Percentiles rank a stretch among this genome's conserved stretches.
phyloP scores from a whole-genome alignment of 2,888 invertebrate genomes.

The Calephelis perditalis region DNA sequence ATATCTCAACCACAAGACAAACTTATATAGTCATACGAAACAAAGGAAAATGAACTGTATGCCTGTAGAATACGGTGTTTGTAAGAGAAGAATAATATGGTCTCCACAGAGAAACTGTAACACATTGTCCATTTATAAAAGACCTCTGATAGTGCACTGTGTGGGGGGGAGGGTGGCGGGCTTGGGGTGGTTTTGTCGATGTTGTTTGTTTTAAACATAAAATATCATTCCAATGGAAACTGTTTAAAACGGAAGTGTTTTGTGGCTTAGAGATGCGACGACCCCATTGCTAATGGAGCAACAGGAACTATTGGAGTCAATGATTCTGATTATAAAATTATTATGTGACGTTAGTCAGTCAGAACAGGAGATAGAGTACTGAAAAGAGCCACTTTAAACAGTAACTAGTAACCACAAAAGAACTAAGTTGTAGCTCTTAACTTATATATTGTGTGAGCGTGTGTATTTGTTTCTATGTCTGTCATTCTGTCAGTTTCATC shows the following conservation, averaged over 20 bases:
- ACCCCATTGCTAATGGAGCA: too few relatives aligned
- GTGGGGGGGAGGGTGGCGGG: conserved; percentile 22
- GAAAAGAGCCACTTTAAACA: too few relatives aligned
- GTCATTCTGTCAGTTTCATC: too few relatives aligned
- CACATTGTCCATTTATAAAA: conserved; percentile 49
- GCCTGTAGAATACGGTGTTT: fast-evolving
- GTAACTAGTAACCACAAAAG: too few relatives aligned
- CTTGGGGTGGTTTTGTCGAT: conserved; percentile 32
- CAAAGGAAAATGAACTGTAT: conserved; percentile 37
- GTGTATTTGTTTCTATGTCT: too few relatives aligned
- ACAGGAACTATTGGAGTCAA: too few relatives aligned
- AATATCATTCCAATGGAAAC: conserved; percentile 35
- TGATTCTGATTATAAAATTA: too few relatives aligned
- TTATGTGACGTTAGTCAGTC: too few relatives aligned
- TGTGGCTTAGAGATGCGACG: too few relatives aligned
- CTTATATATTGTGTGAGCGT: too few relatives aligned
- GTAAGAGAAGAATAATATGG: conserved; percentile 25
- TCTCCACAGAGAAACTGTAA: conserved; percentile 30
- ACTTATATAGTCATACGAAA: conserved; percentile 8
- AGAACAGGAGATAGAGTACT: too few relatives aligned
- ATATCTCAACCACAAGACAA: conserved; percentile 36
- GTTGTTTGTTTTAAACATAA: conserved; percentile 36
- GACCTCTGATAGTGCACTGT: conserved; percentile 50
- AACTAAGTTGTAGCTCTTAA: too few relatives aligned
- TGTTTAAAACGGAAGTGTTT: background rate